Evolutionary conservation across 2,113 vertebrate genomes (phyloP).

Genomic region (Nicator chloris): DNA sequence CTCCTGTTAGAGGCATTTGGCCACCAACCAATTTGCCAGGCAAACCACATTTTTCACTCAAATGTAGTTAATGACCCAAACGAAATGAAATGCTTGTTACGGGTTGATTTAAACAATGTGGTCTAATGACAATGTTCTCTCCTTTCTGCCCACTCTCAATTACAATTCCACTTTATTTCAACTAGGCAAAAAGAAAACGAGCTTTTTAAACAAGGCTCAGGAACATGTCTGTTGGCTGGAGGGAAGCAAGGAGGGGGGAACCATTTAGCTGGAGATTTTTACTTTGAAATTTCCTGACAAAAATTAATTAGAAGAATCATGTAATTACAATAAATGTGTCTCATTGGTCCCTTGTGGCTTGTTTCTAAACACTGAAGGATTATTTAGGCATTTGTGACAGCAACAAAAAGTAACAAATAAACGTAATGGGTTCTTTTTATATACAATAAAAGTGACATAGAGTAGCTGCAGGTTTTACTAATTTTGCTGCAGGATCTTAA

Average conservation of each 20-base stretch:
- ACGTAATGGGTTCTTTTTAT: slow-evolving; percentile 43
- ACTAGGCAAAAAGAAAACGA: background rate
- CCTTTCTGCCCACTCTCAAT: slow-evolving; percentile 26
- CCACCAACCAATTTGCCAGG: slow-evolving; percentile 13
- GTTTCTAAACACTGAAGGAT: slow-evolving; percentile 63
- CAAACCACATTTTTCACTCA: slow-evolving; percentile 50
- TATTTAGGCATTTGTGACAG: slow-evolving; percentile 58
- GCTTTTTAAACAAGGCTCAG: slow-evolving; percentile 13
- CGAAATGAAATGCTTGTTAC: slow-evolving; percentile 51
- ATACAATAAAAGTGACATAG: slow-evolving; percentile 25
- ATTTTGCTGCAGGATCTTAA: background rate
- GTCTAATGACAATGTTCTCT: slow-evolving; percentile 38
- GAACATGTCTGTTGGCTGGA: background rate
- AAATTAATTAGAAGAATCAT: slow-evolving; percentile 70
- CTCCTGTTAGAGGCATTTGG: slow-evolving; percentile 7
- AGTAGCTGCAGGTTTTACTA: slow-evolving; percentile 13
- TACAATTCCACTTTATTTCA: slow-evolving; percentile 37
- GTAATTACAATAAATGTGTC: slow-evolving; percentile 66
- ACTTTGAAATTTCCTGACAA: slow-evolving; percentile 55
- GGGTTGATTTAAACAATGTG: slow-evolving; percentile 46
- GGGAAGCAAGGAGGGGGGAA: background rate
- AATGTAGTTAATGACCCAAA: slow-evolving; percentile 57
- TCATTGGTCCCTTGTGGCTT: slow-evolving; percentile 48
- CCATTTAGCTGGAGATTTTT: slow-evolving; percentile 38
- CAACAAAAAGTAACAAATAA: slow-evolving; percentile 52